Conservation (phyloP, 2,797 vertebrate species). For the Sebastiscus albofasciatus region DNA sequence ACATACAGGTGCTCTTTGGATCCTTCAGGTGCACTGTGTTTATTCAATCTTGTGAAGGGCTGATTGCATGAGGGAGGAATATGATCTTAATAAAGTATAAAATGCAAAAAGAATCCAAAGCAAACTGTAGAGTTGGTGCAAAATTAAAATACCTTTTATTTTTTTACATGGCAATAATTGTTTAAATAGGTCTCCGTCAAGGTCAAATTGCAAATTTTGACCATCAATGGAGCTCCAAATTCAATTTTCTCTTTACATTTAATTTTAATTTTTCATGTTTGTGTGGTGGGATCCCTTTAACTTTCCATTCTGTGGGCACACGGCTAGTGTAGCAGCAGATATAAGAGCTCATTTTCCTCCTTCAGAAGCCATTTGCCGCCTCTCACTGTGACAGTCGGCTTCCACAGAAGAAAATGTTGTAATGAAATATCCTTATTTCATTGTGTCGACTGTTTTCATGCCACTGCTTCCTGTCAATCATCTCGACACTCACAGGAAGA, state of each 20-base stretch:
- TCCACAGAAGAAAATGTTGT: background rate
- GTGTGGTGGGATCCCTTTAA: background rate
- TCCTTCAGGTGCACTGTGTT: no score
- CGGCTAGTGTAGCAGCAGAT: background rate
- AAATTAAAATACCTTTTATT: no score
- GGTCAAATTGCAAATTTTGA: background rate
- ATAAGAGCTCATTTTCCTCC: background rate
- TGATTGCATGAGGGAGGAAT: no score
- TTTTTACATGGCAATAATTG: no score
- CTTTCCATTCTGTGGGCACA: background rate
- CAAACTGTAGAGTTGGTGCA: no score
- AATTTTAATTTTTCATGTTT: background rate
- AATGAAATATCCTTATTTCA: background rate
- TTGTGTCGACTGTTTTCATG: background rate
- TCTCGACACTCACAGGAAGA: background rate
- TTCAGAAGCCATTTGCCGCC: background rate
- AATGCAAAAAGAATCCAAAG: no score
- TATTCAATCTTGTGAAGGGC: no score
- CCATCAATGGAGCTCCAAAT: background rate
- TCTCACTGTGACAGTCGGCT: constrained; percentile 1
- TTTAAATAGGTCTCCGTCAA: no score
- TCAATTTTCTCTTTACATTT: background rate
- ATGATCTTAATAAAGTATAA: no score
- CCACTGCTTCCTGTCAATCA: background rate
- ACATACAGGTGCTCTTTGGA: no score